A percentile compares a stretch with the other conserved stretches of the same genome.
Conservation (phyloP, 2,888 invertebrate genomes). For the Sussaba pulchella region DNA sequence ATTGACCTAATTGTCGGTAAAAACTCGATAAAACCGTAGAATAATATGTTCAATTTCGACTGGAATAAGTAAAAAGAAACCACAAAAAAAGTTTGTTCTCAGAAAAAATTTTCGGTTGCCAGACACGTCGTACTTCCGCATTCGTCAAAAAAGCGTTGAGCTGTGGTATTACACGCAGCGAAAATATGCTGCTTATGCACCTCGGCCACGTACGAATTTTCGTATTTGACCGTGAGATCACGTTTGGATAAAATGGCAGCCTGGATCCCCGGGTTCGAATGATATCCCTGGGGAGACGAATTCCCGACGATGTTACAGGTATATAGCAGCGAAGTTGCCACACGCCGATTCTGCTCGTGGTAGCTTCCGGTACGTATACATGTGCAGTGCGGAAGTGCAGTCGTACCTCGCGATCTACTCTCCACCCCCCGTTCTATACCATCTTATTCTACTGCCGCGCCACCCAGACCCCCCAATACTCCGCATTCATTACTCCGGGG, state of each 20-base stretch:
- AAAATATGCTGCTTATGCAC: constrained; percentile 69
- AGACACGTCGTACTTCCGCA: background rate
- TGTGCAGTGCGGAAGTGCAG: constrained; percentile 34
- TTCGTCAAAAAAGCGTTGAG: constrained; percentile 30
- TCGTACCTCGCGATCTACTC: constrained; percentile 29
- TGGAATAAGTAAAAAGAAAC: too few species aligned
- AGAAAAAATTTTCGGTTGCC: constrained; percentile 12
- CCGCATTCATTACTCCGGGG: constrained; percentile 57
- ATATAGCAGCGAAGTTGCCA: constrained; percentile 27
- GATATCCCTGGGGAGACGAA: constrained; percentile 62
- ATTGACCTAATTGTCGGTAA: background rate
- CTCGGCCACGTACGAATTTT: constrained; percentile 81
- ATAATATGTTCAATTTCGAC: background rate
- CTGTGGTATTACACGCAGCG: constrained; percentile 11
- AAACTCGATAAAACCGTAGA: background rate
- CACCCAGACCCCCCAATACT: constrained; percentile 47
- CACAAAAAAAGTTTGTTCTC: background rate
- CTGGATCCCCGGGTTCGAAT: constrained; percentile 71
- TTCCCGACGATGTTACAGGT: constrained; percentile 38
- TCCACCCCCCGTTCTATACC: constrained; percentile 14
- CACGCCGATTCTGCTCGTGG: constrained; percentile 14
- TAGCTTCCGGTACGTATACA: constrained; percentile 19
- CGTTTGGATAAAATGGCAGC: constrained; percentile 83
- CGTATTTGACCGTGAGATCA: constrained; percentile 81
- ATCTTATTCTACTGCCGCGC: constrained; percentile 37